Evolutionary conservation across 2,113 vertebrate species (phyloP).

Genomic region (Sialia sialis): DNA sequence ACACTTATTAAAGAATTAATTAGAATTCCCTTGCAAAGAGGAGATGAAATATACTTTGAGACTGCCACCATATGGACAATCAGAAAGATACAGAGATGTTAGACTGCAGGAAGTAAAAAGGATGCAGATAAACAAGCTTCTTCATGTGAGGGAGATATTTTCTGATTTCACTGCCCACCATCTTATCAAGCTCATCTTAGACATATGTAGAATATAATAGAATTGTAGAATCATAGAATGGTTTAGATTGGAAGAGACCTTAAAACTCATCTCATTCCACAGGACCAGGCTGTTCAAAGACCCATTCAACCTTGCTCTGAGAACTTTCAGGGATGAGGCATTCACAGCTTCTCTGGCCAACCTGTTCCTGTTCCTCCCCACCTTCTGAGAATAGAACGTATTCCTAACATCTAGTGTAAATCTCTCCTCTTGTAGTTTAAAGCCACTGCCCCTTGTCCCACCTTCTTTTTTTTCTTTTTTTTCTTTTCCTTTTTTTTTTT

Average conservation of each 20-base stretch:
- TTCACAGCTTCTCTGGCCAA: neutral
- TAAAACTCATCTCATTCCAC: neutral
- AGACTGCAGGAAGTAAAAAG: neutral
- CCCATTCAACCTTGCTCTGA: neutral
- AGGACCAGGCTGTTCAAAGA: neutral
- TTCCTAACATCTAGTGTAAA: neutral
- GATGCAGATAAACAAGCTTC: neutral
- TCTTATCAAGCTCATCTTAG: neutral
- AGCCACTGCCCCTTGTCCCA: neutral
- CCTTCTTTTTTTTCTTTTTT: neutral
- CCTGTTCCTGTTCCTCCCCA: too few species aligned
- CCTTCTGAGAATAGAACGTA: neutral
- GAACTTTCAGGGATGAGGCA: neutral
- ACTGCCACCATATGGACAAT: neutral
- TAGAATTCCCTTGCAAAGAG: neutral
- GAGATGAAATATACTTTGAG: slow-evolving; percentile 1
- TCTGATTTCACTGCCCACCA: neutral
- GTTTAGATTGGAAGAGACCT: neutral
- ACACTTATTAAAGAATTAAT: neutral
- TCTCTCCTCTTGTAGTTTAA: neutral
- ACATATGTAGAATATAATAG: neutral
- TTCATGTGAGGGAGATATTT: neutral
- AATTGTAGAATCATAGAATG: neutral
- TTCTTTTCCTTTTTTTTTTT: neutral
- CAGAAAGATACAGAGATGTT: neutral